A percentile compares a stretch with the other conserved stretches of the same genome.
Evolutionary conservation across 1,140 invertebrate genomes (phyloP).

Genomic region (Onthophagus taurus): DNA sequence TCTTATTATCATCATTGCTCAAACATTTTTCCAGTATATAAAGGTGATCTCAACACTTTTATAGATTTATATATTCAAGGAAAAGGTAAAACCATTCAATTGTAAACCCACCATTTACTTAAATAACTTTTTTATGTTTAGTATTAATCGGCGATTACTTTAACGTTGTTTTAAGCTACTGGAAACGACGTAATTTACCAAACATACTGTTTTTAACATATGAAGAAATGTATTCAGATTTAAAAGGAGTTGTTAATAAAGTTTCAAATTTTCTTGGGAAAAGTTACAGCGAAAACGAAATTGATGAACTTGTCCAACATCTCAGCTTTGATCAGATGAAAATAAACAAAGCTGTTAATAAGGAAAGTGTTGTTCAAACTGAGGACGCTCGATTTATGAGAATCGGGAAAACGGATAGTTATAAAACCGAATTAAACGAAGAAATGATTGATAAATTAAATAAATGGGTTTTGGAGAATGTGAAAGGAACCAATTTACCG

Average conservation of each 20-base stretch:
- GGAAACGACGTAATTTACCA: slow-evolving; percentile 42
- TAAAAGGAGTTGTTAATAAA: slow-evolving; percentile 46
- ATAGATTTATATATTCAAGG: too few relatives aligned
- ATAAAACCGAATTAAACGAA: not conserved
- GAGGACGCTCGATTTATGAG: not conserved
- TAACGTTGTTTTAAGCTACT: slow-evolving; percentile 49
- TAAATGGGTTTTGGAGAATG: slow-evolving; percentile 34
- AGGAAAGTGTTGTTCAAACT: slow-evolving; percentile 40
- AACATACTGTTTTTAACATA: slow-evolving; percentile 55
- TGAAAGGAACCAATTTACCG: slow-evolving; percentile 47
- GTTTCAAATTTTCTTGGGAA: slow-evolving; percentile 51
- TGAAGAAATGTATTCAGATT: slow-evolving; percentile 58
- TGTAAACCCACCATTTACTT: too few relatives aligned
- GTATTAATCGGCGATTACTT: slow-evolving; percentile 51
- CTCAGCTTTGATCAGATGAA: slow-evolving; percentile 58
- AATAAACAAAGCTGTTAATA: slow-evolving; percentile 62
- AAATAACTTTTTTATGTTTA: slow-evolving; percentile 27
- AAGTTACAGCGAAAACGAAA: slow-evolving; percentile 40
- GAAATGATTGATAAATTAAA: not conserved
- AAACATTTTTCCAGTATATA: slow-evolving; percentile 2
- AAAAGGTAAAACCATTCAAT: too few relatives aligned
- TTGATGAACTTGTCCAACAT: slow-evolving; percentile 44
- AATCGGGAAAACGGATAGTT: not conserved
- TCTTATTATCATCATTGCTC: slow-evolving; percentile 65
- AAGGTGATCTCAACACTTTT: too few relatives aligned